Percentiles rank a stretch among this genome's conserved stretches.
These are phyloP conservation scores for Oryzias woworae DNA, from an alignment of 2,113 vertebrate genomes.

Conservation along the genomic window DNA sequence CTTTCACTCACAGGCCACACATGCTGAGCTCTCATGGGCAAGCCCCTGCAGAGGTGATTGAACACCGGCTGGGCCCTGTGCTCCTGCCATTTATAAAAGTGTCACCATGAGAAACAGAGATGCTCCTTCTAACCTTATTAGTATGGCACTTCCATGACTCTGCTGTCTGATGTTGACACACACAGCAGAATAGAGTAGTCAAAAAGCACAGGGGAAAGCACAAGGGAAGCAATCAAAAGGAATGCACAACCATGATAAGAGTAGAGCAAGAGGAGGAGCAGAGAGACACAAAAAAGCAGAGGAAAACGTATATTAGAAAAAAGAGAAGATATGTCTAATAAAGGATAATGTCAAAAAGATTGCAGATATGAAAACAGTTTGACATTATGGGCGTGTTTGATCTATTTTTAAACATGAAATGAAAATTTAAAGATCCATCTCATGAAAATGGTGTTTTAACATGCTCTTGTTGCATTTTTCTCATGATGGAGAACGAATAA, in stretches of 20 bases:
- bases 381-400: no score
- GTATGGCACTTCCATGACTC: slow-evolving; percentile 54
- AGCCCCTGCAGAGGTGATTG: slow-evolving; percentile 67
- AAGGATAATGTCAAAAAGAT: no score
- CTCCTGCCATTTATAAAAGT: slow-evolving; percentile 69
- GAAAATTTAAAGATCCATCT: no score
- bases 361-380: no score
- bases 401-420: no score
- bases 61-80: slow-evolving; percentile 47
- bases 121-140: slow-evolving; percentile 69
- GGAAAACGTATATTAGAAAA: slow-evolving; percentile 13
- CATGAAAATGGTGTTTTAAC: no score
- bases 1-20: slow-evolving; percentile 25
- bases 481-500: no score
- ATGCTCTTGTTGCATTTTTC: no score
- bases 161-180: slow-evolving; percentile 47
- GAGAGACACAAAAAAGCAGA: slow-evolving; percentile 4
- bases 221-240: slow-evolving; percentile 14
- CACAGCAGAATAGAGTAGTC: slow-evolving; percentile 19
- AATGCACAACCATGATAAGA: slow-evolving; percentile 11
- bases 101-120: slow-evolving; percentile 68
- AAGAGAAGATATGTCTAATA: not conserved
- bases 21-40: slow-evolving; percentile 32
- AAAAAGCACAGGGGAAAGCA: slow-evolving; percentile 1
- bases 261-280: slow-evolving; percentile 7